phyloP scores from a whole-genome alignment of 2,113 vertebrate genomes.

The Neodon shergylaensis region DNA sequence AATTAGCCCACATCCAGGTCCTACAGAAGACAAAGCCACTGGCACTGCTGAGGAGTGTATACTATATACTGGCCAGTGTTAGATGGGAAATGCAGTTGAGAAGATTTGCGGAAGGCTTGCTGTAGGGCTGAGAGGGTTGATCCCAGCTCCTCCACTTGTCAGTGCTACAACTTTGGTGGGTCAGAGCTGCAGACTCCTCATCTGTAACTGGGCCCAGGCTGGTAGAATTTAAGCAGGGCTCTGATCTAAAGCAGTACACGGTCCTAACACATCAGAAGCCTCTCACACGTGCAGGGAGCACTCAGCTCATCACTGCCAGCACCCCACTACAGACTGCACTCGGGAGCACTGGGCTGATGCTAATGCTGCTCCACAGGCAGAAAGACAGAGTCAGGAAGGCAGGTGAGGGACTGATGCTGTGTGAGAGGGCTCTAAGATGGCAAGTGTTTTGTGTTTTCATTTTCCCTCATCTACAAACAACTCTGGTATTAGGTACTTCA shows the following conservation, averaged over 20 bases:
- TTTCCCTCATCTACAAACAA: neutral
- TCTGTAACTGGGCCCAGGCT: neutral
- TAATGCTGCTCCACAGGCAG: accelerated
- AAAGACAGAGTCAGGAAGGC: accelerated
- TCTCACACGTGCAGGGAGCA: accelerated
- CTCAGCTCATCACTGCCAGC: neutral
- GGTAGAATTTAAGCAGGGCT: neutral
- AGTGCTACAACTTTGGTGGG: neutral
- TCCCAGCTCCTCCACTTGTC: neutral
- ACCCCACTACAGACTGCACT: too few relatives aligned
- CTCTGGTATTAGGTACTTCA: neutral
- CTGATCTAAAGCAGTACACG: neutral
- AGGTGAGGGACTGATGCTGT: accelerated
- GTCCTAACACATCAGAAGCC: neutral
- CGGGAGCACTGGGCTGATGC: accelerated
- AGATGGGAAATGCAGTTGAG: too few relatives aligned
- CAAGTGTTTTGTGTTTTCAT: neutral
- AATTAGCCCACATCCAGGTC: accelerated
- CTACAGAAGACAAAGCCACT: accelerated
- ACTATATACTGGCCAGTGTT: accelerated
- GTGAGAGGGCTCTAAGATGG: too few relatives aligned
- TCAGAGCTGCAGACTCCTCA: neutral
- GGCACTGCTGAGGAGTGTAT: accelerated
- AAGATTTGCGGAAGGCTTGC: neutral
- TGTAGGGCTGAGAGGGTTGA: neutral